These are phyloP conservation scores for Morpho achilles DNA, from an alignment of 2,888 invertebrate species.

Conservation along the genomic window DNA sequence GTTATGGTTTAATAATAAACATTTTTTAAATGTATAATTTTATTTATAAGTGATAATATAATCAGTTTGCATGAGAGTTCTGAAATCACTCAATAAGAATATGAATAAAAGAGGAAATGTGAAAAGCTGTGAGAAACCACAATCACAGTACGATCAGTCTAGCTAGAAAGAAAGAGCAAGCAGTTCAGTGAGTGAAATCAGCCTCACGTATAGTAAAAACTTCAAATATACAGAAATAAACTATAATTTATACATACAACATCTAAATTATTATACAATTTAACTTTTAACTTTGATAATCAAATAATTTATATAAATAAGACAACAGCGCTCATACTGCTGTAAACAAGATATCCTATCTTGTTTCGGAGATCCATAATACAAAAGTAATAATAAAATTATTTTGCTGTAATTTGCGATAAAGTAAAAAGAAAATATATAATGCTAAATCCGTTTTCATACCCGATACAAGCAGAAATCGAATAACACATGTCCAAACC, in stretches of 20 bases:
- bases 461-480: too few relatives aligned
- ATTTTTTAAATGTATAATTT: constrained; percentile 52
- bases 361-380: too few relatives aligned
- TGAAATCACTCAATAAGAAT: constrained; percentile 66
- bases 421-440: too few relatives aligned
- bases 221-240: constrained; percentile 77
- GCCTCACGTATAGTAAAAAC: constrained; percentile 59
- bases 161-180: constrained; percentile 50
- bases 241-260: constrained; percentile 71
- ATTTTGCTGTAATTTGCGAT: too few relatives aligned
- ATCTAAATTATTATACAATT: constrained; percentile 69
- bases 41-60: constrained; percentile 70
- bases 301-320: constrained; percentile 72
- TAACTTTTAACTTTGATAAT: constrained; percentile 57
- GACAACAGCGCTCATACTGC: constrained; percentile 31
- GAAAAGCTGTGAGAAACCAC: constrained; percentile 58
- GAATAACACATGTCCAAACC: too few relatives aligned
- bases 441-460: too few relatives aligned
- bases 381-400: too few relatives aligned
- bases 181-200: constrained; percentile 59
- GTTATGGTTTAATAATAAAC: constrained; percentile 74
- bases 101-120: constrained; percentile 27
- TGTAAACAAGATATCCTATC: too few relatives aligned
- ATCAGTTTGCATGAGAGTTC: constrained; percentile 64
- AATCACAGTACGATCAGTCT: constrained; percentile 74